Percentiles rank a stretch among this genome's conserved stretches.
Evolutionary conservation across 2,888 invertebrate genomes (phyloP).

Genomic region (Pyrrhia umbra): DNA sequence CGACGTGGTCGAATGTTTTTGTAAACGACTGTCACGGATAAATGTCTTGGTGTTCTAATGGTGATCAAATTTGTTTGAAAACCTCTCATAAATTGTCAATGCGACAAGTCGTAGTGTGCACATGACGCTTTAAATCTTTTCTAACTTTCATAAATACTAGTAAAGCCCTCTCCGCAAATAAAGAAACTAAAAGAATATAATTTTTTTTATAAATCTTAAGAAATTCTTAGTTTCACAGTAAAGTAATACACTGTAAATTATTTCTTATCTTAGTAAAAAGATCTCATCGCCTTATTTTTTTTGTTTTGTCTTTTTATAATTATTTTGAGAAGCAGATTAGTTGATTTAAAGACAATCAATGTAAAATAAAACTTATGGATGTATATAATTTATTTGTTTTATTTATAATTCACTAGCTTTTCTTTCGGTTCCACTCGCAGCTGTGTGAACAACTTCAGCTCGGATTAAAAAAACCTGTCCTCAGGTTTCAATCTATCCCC

Average conservation of each 20-base stretch:
- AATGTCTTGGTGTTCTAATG: conserved; percentile 62
- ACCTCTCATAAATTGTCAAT: too few species aligned
- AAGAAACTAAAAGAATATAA: conserved; percentile 64
- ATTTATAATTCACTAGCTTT: conserved; percentile 61
- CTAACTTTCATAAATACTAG: conserved; percentile 57
- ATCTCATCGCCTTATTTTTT: conserved; percentile 90
- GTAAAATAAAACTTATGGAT: conserved; percentile 91
- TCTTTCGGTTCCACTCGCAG: too few species aligned
- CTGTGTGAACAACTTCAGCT: too few species aligned
- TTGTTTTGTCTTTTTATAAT: conserved; percentile 89
- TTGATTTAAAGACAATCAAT: conserved; percentile 90
- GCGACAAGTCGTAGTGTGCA: conserved; percentile 38
- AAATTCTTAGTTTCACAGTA: conserved; percentile 88
- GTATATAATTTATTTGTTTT: conserved; percentile 84
- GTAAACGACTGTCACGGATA: conserved; percentile 50
- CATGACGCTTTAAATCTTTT: conserved; percentile 37
- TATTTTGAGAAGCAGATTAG: conserved; percentile 90
- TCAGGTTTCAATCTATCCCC: too few species aligned
- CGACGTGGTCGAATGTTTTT: conserved; percentile 45
- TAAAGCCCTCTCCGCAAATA: conserved; percentile 78
- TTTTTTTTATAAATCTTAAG: conserved; percentile 84
- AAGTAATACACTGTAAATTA: conserved; percentile 87
- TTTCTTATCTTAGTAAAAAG: conserved; percentile 90
- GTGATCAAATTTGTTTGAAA: conserved; percentile 52
- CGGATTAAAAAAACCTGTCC: too few species aligned